These are phyloP conservation scores for Montipora efflorescens DNA, from an alignment of 64 coral and sea anemone species.

Conservation along the genomic window DNA sequence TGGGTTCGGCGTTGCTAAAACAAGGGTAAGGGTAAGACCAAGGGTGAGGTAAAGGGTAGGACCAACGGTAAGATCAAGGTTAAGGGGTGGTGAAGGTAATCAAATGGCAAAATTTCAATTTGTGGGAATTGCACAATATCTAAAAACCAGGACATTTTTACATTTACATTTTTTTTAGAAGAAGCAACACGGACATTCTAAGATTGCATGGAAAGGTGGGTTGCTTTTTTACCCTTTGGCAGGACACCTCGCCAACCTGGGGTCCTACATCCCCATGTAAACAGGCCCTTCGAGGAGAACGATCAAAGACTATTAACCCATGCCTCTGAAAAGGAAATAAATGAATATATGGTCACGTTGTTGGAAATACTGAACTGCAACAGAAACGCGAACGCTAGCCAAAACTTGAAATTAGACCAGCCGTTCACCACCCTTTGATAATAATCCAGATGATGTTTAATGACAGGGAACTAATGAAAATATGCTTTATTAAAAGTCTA, in stretches of 20 bases:
- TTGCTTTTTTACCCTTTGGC: background rate
- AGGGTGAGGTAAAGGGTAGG: background rate
- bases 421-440: background rate
- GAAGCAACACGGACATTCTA: background rate
- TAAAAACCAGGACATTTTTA: conserved; percentile 5
- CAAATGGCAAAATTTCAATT: background rate
- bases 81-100: background rate
- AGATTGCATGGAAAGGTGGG: conserved; percentile 14
- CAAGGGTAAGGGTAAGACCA: background rate
- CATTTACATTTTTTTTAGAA: background rate
- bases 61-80: background rate
- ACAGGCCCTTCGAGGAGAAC: background rate
- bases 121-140: conserved; percentile 13
- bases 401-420: too few species aligned
- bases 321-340: background rate
- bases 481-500: background rate
- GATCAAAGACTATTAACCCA: background rate
- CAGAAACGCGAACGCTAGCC: background rate
- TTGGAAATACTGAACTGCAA: conserved; percentile 1
- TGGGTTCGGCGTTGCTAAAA: background rate
- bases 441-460: too few species aligned
- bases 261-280: background rate
- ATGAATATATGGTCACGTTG: conserved; percentile 1
- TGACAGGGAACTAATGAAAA: background rate
- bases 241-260: background rate